Base-by-base conservation (phyloP, 2,888 invertebrate species). In the Ophraella communa region DNA sequence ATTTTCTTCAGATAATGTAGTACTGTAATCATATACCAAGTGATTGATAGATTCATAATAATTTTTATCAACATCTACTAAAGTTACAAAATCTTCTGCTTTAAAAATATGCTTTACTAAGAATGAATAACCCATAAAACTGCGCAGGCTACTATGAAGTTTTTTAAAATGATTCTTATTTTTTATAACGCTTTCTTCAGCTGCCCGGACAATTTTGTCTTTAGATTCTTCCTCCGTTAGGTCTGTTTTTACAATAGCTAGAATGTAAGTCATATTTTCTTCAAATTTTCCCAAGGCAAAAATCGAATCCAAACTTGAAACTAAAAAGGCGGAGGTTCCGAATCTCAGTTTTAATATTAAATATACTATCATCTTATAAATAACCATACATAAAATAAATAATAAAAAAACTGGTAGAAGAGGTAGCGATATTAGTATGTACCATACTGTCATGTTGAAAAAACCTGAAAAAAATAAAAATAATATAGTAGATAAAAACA, bases 21-120 rank as follows among this genome's bases (percentile, higher is more conserved):
- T 18, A 39, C 39, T 14, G 18, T 49, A 59, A 4, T 59, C 58
- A 17, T 59, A 59, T n/a, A 35, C 42, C 11, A 59, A 24, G n/a
- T 59, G 35, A 8, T 27, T 35, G 33, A 59, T 23, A 23, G 39
- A 39, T 39, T 35, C 4, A 4, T 49, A 58, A 5, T 2, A 4
- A 14, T 18, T 23, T 27, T 33, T 51, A 2, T 27, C n/a, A 17
- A 42, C 42, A n/a, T 59, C 58, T 4, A 59, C 10, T 39, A 51
- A n/a, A 8, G 35, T 59, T 17, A 59, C 7, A 33, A 51, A 51
- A 39, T 59, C 39, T 17, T 33, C 18, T 1, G 58, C 35, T 35
- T 18, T 0, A 18, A 24, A n/a, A 0, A 17, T 17, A 39, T 59
- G 51, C 24, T 14, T 24, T 11, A 59, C 3, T 8, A 59, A 18